Evolutionary conservation across 2,797 vertebrate genomes (phyloP).

Genomic region (Pteronotus mesoamericanus): DNA sequence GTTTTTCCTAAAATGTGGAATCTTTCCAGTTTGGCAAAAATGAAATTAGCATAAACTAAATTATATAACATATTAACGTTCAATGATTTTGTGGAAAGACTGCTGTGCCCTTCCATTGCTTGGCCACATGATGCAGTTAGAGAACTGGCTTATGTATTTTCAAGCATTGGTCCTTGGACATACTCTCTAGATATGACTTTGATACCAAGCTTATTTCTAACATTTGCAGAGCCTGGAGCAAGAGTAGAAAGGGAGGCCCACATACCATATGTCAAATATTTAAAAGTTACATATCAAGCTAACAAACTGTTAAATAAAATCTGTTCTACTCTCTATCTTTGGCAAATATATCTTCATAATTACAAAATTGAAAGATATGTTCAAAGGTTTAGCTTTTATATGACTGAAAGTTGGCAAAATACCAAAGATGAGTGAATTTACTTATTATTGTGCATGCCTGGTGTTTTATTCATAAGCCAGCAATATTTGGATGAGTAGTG

Average conservation of each 20-base stretch:
- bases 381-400: slow-evolving; percentile 19
- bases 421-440: slow-evolving; percentile 10
- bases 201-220: background rate
- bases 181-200: background rate
- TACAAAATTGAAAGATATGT: slow-evolving; percentile 38
- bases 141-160: background rate
- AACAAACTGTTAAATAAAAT: slow-evolving; percentile 46
- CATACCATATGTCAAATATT: slow-evolving; percentile 27
- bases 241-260: background rate
- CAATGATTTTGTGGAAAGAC: background rate
- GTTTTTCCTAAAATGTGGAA: background rate
- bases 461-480: background rate
- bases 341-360: slow-evolving; percentile 39
- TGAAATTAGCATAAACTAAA: background rate
- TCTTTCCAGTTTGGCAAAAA: background rate
- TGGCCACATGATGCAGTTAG: background rate
- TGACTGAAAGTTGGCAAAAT: slow-evolving; percentile 17
- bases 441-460: background rate
- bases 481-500: background rate
- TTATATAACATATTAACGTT: background rate
- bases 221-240: background rate
- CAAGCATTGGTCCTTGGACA: background rate
- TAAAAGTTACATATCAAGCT: slow-evolving; percentile 33
- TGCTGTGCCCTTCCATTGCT: background rate
- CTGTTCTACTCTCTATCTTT: slow-evolving; percentile 30